Conservation (phyloP, 2,888 invertebrate genomes). For the Thymelicus lineola region DNA sequence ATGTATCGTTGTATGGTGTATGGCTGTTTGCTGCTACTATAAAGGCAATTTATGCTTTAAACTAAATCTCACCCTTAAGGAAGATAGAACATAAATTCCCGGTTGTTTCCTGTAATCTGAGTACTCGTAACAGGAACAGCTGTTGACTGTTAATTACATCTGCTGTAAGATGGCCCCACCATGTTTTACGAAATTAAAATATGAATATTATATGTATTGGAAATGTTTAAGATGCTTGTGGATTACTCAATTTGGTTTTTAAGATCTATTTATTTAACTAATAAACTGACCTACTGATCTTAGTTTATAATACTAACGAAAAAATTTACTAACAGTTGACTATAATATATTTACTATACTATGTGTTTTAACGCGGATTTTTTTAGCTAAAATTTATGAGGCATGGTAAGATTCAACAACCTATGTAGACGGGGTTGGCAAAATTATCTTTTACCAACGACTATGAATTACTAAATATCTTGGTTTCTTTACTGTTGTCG, state of each 20-base stretch:
- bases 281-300: background rate
- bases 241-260: background rate
- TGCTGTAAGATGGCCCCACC: no score
- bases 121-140: background rate
- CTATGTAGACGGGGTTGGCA: slow-evolving; percentile 75
- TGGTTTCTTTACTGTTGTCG: slow-evolving; percentile 71
- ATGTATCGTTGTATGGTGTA: background rate
- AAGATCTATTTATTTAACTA: background rate
- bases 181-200: no score
- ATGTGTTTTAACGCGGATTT: slow-evolving; percentile 2
- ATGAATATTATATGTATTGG: no score
- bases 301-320: background rate
- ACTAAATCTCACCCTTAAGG: background rate
- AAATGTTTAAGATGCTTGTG: background rate
- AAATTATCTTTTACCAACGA: slow-evolving; percentile 45
- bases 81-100: no score
- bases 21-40: background rate
- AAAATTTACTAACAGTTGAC: background rate
- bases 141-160: no score
- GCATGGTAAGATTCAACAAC: slow-evolving; percentile 76
- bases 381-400: slow-evolving; percentile 44
- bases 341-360: slow-evolving; percentile 5
- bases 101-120: background rate
- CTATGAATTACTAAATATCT: slow-evolving; percentile 50
- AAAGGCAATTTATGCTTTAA: background rate